These are phyloP conservation scores for Batillaria attramentaria DNA, from an alignment of 1,140 invertebrate species.

Conservation along the genomic window DNA sequence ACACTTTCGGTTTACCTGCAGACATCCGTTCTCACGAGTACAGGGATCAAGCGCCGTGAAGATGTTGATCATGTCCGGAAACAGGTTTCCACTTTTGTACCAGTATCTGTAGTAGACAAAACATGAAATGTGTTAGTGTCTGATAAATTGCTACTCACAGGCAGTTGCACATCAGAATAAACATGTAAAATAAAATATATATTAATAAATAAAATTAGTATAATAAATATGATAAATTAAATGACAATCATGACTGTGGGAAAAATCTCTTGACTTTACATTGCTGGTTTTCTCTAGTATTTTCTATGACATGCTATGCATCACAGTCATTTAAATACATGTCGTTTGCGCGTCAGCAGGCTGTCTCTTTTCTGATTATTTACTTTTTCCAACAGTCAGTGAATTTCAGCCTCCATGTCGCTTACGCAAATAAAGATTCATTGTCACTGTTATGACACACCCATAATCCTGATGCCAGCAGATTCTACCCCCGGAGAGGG, in stretches of 20 bases:
- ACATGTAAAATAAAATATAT: neutral
- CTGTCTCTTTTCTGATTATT: too few species aligned
- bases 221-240: neutral
- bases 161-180: neutral
- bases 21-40: conserved; percentile 52
- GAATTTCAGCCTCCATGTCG: too few species aligned
- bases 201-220: neutral
- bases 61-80: conserved; percentile 56
- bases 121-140: neutral
- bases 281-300: neutral
- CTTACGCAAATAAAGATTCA: too few species aligned
- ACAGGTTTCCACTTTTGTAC: conserved; percentile 59
- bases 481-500: conserved; percentile 56
- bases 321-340: too few species aligned
- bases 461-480: conserved; percentile 68
- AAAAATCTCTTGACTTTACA: too few species aligned
- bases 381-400: neutral
- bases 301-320: neutral
- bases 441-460: too few species aligned
- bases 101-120: conserved; percentile 50
- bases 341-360: too few species aligned
- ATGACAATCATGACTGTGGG: too few species aligned
- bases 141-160: neutral
- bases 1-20: conserved; percentile 41
- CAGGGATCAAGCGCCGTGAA: conserved; percentile 57